Percentiles rank a stretch among this genome's conserved stretches.
These are phyloP conservation scores for Oreamnos americanus DNA, from an alignment of 2,113 vertebrate species.

Conservation along the genomic window DNA sequence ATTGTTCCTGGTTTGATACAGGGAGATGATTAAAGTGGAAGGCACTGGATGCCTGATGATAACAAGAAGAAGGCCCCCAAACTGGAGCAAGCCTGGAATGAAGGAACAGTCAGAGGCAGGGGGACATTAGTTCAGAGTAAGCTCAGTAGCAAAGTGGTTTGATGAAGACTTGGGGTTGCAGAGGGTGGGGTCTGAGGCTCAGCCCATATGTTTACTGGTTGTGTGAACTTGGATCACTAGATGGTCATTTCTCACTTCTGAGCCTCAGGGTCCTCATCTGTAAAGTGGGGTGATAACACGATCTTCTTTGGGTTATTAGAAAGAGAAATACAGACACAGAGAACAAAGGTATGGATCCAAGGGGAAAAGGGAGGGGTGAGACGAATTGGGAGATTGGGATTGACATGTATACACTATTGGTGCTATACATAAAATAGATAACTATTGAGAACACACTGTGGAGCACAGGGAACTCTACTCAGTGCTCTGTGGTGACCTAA, in stretches of 20 bases:
- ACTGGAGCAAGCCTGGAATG: not conserved
- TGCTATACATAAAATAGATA: not conserved
- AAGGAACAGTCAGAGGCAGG: not conserved
- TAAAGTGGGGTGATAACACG: not conserved
- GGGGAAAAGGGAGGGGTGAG: not conserved
- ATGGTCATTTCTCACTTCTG: not conserved
- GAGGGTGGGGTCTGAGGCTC: not conserved
- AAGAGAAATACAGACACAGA: not conserved
- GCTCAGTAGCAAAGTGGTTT: not conserved
- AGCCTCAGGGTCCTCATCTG: not conserved
- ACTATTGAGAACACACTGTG: not conserved
- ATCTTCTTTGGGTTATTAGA: not conserved
- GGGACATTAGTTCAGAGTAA: not conserved
- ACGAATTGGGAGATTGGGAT: not conserved
- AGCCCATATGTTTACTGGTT: not conserved
- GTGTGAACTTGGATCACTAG: not conserved
- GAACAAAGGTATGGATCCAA: not conserved
- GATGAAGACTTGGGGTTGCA: not conserved
- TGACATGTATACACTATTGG: not conserved
- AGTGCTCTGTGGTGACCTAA: not conserved
- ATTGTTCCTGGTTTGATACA: not conserved
- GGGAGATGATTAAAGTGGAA: not conserved
- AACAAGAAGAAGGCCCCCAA: not conserved
- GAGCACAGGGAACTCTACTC: not conserved
- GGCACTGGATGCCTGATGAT: not conserved